Conservation (phyloP, 1,140 invertebrate genomes). For the Bombus superbus region DNA sequence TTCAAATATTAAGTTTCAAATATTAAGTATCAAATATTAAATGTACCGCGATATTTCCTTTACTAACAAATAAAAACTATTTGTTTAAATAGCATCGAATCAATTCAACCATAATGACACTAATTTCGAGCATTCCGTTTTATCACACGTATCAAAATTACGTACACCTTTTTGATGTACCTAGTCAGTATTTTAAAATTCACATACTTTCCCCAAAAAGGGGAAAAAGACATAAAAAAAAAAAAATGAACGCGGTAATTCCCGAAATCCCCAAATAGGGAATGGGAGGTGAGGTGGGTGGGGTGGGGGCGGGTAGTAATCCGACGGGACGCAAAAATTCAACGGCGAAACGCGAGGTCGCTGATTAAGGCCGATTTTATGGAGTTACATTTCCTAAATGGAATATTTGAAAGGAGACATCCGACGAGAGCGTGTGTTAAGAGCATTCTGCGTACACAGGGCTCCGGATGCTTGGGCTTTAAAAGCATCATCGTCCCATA, state of each 20-base stretch:
- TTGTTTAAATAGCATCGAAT: no score
- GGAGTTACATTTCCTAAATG: slow-evolving; percentile 54
- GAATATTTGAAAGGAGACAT: slow-evolving; percentile 62
- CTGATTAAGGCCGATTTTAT: slow-evolving; percentile 43
- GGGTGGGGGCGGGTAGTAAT: fast-evolving
- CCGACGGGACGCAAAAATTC: neutral
- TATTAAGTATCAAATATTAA: no score
- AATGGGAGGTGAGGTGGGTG: no score
- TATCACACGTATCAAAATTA: neutral
- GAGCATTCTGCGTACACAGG: slow-evolving; percentile 67
- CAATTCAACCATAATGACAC: no score
- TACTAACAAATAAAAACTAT: no score
- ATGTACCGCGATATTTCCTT: no score
- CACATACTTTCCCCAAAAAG: neutral
- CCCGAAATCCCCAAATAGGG: neutral
- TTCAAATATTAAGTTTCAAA: no score
- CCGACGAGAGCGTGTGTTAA: slow-evolving; percentile 48
- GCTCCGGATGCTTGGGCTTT: slow-evolving; percentile 74
- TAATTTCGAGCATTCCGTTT: neutral
- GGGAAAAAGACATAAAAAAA: neutral
- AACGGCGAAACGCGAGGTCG: neutral
- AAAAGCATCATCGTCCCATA: slow-evolving; percentile 80
- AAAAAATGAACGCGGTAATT: neutral
- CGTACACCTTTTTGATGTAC: neutral
- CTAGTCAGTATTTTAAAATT: neutral